A percentile compares a stretch with the other conserved stretches of the same genome.
These are phyloP conservation scores for Zoanthus gigantus DNA, from an alignment of 92 coral and sea anemone genomes.

Conservation along the genomic window DNA sequence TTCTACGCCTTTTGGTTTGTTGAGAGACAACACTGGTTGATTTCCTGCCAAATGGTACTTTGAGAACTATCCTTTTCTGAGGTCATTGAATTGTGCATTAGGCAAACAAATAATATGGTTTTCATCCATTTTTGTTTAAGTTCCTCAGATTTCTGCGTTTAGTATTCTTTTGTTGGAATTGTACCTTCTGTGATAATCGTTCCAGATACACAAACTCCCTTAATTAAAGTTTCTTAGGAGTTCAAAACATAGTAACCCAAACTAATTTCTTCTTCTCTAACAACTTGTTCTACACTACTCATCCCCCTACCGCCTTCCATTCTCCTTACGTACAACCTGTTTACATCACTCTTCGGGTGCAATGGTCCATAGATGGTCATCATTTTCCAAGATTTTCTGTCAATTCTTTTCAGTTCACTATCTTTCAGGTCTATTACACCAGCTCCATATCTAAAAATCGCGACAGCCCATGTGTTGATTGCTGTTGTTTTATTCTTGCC, in stretches of 20 bases:
- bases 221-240: background rate
- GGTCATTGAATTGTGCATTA: conserved; percentile 16
- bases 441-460: no score
- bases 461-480: no score
- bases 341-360: no score
- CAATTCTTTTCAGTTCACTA: no score
- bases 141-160: background rate
- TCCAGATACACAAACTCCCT: background rate
- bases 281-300: no score
- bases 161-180: background rate
- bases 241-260: background rate
- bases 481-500: no score
- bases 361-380: no score
- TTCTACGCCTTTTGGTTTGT: conserved; percentile 31
- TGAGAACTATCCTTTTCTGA: conserved; percentile 6
- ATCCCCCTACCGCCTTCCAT: no score
- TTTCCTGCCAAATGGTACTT: conserved; percentile 22
- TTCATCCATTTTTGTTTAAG: no score
- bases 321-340: background rate
- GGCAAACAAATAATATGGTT: background rate
- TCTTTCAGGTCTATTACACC: no score
- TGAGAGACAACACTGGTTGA: conserved; percentile 32
- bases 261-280: no score
- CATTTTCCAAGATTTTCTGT: no score
- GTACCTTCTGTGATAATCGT: background rate